Base-by-base conservation (phyloP, 2,888 invertebrate species). In the Mimachlamys varia region DNA sequence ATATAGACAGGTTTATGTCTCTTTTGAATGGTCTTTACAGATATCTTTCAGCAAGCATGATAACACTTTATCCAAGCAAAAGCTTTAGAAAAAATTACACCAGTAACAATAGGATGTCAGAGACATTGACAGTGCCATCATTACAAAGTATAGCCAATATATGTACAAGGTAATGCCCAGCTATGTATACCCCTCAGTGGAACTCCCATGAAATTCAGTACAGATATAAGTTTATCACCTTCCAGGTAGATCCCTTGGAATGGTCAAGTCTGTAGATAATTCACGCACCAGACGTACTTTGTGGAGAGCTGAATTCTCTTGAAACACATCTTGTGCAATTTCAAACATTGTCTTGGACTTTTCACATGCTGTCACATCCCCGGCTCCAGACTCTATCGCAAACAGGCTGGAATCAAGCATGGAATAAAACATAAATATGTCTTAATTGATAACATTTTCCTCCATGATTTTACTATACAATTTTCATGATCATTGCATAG, bases 341-440 rank as follows among this genome's bases (percentile, higher is more conserved):
- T 97, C 96, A 87, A 97, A 97, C 97, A 98, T 98, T 0, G 97
- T 97, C 92, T 97, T 97, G 53, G 98, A 98, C 92, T 97, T 97
- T 96, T 98, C 98, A 95, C 98, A 98, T 19, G 98, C 98, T 93
- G 97, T 97, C 15, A 98, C 97, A n/a, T 96, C 95, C 90, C 96
- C 96, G 0, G 98, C 97, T 2, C 97, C 97, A 90, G 97, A 97
- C 95, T 97, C 97, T 88, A 96, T 96, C 17, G 98, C 98, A 96
- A 98, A 98, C 94, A 98, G 96, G 93, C 98, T 97, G 94, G 15
- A 94, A 95, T 37, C 44, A 44, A 44, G 44, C 44, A 90, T 58
- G 89, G 76, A 89, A 88, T 88, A 53, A 19, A 53, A 2, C 3
- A 5, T 15, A 33, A 50, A 88, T 49, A 27, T 50, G 44, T 44